Percentiles rank a stretch among this genome's conserved stretches.
phyloP scores from a whole-genome alignment of 2,888 invertebrate genomes.

The Lasioglossum zephyrum region DNA sequence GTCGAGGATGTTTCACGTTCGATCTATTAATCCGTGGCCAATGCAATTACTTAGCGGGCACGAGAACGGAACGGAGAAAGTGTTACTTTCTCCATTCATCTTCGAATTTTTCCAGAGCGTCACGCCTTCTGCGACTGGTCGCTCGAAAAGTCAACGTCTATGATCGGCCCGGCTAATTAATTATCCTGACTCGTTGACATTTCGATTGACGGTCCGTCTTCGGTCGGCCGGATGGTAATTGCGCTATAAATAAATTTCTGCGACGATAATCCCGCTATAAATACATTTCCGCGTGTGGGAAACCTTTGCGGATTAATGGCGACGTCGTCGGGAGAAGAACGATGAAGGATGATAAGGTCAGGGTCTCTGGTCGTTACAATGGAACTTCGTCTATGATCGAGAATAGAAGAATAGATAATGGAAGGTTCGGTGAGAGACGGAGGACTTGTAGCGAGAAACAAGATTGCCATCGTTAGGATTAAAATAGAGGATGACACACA shows the following conservation, averaged over 20 bases:
- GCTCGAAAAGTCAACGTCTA: slow-evolving; percentile 17
- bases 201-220: slow-evolving; percentile 27
- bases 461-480: neutral
- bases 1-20: neutral
- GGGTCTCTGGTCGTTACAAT: neutral
- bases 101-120: neutral
- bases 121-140: neutral
- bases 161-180: slow-evolving; percentile 28
- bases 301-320: neutral
- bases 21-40: neutral
- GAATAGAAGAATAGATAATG: neutral
- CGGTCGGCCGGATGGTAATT: neutral
- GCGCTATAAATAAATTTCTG: neutral
- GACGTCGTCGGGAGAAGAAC: neutral
- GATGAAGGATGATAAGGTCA: neutral
- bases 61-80: slow-evolving; percentile 34
- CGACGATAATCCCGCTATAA: neutral
- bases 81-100: slow-evolving; percentile 45
- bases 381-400: neutral
- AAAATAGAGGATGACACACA: slow-evolving; percentile 16
- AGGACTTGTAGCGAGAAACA: neutral
- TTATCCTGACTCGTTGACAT: slow-evolving; percentile 33
- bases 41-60: neutral
- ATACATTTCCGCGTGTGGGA: neutral
- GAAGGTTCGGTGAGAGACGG: neutral